A percentile compares a stretch with the other conserved stretches of the same genome.
Evolutionary conservation across 1,140 invertebrate genomes (phyloP).

Genomic region (Anastatus disparis): DNA sequence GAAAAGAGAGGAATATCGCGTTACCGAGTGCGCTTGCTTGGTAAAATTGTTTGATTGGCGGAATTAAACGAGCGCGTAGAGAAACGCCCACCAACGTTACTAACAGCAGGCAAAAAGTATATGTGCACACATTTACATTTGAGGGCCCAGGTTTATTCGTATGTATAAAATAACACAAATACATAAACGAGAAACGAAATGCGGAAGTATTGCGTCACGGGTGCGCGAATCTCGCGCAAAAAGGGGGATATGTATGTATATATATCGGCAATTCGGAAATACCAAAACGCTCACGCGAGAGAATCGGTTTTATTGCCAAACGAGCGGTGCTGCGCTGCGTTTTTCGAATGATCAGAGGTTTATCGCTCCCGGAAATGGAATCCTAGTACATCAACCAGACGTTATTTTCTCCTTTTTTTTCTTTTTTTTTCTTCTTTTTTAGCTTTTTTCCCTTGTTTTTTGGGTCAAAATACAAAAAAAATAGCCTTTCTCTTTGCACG

Average conservation of each 20-base stretch:
- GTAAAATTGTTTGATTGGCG: slow-evolving; percentile 37
- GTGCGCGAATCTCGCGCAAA: not conserved
- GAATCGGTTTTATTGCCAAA: not conserved
- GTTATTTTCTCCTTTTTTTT: not conserved
- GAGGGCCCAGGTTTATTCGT: too few species aligned
- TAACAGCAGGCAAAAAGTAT: too few species aligned
- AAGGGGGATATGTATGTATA: not conserved
- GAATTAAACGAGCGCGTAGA: not conserved
- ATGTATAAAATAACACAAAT: too few species aligned
- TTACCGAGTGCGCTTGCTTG: slow-evolving; percentile 1
- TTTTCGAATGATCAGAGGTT: slow-evolving; percentile 11
- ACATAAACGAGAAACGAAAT: not conserved
- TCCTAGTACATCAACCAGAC: not conserved
- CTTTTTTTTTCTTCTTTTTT: not conserved
- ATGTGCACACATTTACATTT: too few species aligned
- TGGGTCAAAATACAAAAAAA: too few species aligned
- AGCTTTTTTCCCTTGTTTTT: too few species aligned
- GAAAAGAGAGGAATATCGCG: not conserved
- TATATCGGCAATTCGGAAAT: slow-evolving; percentile 26
- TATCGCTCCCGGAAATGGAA: slow-evolving; percentile 36
- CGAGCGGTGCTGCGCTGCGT: not conserved
- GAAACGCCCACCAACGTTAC: slow-evolving; percentile 18
- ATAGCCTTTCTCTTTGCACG: too few species aligned
- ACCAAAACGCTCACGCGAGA: slow-evolving; percentile 1
- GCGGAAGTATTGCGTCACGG: slow-evolving; percentile 13